Percentiles rank a stretch among this genome's conserved stretches.
These are phyloP conservation scores for Sanderia malayensis DNA, from an alignment of 30 jellyfish, hydroid and myxozoan species.

Conservation along the genomic window DNA sequence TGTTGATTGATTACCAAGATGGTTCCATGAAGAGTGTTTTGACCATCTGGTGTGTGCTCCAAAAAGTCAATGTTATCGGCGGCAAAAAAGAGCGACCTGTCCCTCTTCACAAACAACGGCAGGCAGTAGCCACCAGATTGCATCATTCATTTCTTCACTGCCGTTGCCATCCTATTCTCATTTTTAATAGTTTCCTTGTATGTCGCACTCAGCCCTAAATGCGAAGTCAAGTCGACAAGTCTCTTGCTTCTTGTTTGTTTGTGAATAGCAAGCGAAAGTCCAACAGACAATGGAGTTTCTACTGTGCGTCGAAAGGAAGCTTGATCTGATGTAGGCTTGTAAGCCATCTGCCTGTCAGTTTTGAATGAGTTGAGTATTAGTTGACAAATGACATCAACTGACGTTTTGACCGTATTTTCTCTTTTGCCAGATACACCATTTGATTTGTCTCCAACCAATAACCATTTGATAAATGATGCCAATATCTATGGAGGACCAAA, in stretches of 20 bases:
- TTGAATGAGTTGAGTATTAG: conserved; percentile 7
- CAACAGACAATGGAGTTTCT: conserved; percentile 26
- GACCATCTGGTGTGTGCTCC: conserved; percentile 25
- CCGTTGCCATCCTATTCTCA: conserved; percentile 13
- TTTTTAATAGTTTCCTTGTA: not conserved
- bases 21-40: conserved; percentile 33
- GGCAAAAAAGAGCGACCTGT: conserved; percentile 22
- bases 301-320: conserved; percentile 6
- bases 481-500: conserved; percentile 15
- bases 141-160: conserved; percentile 16
- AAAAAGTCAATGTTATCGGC: conserved; percentile 16
- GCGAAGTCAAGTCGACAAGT: not conserved
- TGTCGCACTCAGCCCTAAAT: not conserved
- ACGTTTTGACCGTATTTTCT: not conserved
- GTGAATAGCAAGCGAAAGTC: conserved; percentile 2
- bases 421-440: conserved; percentile 7
- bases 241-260: conserved; percentile 14
- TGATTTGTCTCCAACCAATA: conserved; percentile 17
- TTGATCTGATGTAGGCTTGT: conserved; percentile 15
- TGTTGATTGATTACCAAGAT: conserved; percentile 24
- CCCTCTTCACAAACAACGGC: conserved; percentile 11
- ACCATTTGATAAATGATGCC: conserved; percentile 33
- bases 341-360: conserved; percentile 27
- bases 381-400: conserved; percentile 13
- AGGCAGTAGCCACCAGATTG: conserved; percentile 32